These are phyloP conservation scores for Drosophila ustulata DNA, from an alignment of 2,888 invertebrate species.

Conservation along the genomic window DNA sequence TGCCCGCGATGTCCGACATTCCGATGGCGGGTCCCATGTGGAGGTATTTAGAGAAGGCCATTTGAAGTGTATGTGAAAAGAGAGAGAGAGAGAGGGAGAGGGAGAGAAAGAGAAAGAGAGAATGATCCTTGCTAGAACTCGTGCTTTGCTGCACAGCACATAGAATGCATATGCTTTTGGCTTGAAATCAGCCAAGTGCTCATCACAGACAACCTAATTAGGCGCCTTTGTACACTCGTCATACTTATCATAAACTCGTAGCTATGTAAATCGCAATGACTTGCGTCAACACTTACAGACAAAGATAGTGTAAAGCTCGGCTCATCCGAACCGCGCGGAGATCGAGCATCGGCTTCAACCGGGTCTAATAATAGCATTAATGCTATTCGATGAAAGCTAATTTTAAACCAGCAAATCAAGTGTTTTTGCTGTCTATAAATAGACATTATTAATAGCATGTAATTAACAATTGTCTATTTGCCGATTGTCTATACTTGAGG, in stretches of 20 bases:
- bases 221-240: conserved; percentile 12
- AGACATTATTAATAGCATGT: conserved; percentile 65
- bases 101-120: neutral
- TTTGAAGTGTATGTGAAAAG: neutral
- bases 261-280: conserved; percentile 46
- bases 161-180: neutral
- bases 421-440: conserved; percentile 56
- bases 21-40: neutral
- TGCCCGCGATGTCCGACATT: conserved; percentile 3
- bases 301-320: conserved; percentile 53
- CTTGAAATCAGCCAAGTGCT: conserved; percentile 29
- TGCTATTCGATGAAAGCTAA: conserved; percentile 72
- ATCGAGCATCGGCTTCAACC: conserved; percentile 61
- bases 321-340: conserved; percentile 43
- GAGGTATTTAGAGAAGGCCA: neutral
- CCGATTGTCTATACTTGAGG: conserved; percentile 39
- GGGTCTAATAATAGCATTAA: conserved; percentile 63
- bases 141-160: neutral
- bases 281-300: conserved; percentile 48
- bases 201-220: conserved; percentile 51
- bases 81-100: neutral
- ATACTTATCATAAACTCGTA: conserved; percentile 24
- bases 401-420: conserved; percentile 59
- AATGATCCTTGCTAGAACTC: neutral
- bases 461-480: conserved; percentile 67